Base-by-base conservation (phyloP, 1,140 invertebrate genomes). In the Leptinotarsa lineolata region DNA sequence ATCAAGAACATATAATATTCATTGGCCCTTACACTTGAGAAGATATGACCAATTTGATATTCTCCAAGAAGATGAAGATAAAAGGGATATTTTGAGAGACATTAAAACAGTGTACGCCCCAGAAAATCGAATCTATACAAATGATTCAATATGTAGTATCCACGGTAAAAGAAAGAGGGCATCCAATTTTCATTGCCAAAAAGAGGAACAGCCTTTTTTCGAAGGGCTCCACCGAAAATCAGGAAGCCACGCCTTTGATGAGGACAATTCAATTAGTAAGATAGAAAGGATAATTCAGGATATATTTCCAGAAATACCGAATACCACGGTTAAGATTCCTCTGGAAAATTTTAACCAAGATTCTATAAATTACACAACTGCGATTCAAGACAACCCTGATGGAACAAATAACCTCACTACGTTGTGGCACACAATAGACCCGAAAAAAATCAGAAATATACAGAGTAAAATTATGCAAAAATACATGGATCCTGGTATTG, bases 401-500 rank as follows among this genome's bases (percentile, higher is more conserved):
- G n/a, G 15, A 16, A 4, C n/a, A 13, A 54, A 16, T 15, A 30
- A 63, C 20, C 13, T 21, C 15, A 30, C 61, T 18, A 4, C 16
- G 3, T 63, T 63, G 11, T 78, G 74, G 74, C 64, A 78, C 12
- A 68, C 71, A n/a, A 24, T 58, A 65, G 68, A 18, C 24, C 69
- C 70, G 68, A 21, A 68, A 58, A 71, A 73, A 69, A 72, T 77
- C 18, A 72, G 73, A 69, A 48, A n/a, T 18, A 24, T 76, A 18
- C 74, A 74, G 70, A 74, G 85, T 63, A 87, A 88, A 75, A 89
- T 91, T 75, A 94, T 94, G 92, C 85, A 86, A 72, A 88, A 89
- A 73, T 93, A 92, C 77, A 95, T 97, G 92, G 92, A 97, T 80
- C 83, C 80, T 0, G 85, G 83, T 24, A 89, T 89, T 0, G 89